Base-by-base conservation (phyloP, 2,113 vertebrate genomes). In the Apistogramma diplotaenia region DNA sequence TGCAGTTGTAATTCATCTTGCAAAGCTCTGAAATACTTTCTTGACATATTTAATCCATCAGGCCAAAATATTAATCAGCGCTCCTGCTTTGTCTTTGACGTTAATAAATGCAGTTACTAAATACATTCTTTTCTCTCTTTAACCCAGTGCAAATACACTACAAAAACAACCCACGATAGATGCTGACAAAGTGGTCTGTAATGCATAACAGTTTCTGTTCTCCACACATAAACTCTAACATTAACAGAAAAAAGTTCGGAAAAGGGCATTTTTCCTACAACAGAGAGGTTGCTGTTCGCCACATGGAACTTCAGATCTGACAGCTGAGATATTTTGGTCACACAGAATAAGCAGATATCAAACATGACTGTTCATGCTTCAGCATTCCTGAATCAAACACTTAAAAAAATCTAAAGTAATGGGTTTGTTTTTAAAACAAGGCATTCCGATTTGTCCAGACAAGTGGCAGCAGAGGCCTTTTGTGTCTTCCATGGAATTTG, bases 401-500 rank as follows among this genome's bases (percentile, higher is more conserved):
- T 27, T 13, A 8, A 9, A 21, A 46, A 55, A 79, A 65, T 23
- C 6, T 54, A 35, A 57, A 60, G 21, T 8, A 25, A 27, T 6
- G 40, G 1, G 25, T 70, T 70, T 70, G 65, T 70, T 70, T 70
- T 70, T 49, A 18, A 23, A 70, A 70, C 40, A n/a, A 70, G 65
- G 6, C 0, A 23, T 43, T 58, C 15, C 35, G 51, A 43, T 62
- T 4, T 18, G 12, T 73, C 60, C 4, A 56, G 55, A 76, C 37
- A n/a, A 88, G 89, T 87, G 88, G 83, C 56, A 85, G 85, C 87
- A 86, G 8, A 1, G 3, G 7, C 25, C 29, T 75, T 80, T 84
- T 0, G 37, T 84, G 81, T 86, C 74, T 65, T 49, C 56, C n/a
- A 53, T 15, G 54, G 37, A 75, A 43, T 21, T 19, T 5, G 8